Evolutionary conservation across 2,888 invertebrate genomes (phyloP), one percentile per base, ranked within the genome.

Genomic region (Zygaena filipendulae): DNA sequence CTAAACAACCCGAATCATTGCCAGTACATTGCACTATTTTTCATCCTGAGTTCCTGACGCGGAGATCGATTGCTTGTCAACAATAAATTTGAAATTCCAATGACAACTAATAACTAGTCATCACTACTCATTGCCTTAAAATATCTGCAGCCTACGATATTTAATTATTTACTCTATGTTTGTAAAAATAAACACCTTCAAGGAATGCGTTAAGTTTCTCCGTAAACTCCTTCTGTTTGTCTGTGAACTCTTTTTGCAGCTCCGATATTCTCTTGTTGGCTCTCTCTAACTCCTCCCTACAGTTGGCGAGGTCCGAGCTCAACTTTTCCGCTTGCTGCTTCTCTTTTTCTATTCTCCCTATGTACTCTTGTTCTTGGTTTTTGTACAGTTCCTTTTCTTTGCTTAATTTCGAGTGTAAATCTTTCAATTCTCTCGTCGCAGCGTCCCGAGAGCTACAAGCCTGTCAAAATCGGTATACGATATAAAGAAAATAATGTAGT

Each of bases 381-480:
- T 62, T 71, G 38, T 53, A 67, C 0, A 58, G 36, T 4, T 75
- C 75, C 22, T 54, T 59, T 32, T 79, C 79, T 37, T 62, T 67
- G 38, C 68, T 66, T 30, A 59, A 48, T 49, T 55, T 71, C 2
- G 52, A 37, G 37, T 82, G 79, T 20, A 83, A 40, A 27, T 85
- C 81, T 40, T 80, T 82, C 21, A 86, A 48, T 47, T 86, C 83
- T 36, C 81, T 74, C 12, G 75, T 59, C 3, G 84, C 59, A n/a
- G 81, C 52, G 31, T 87, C 87, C 25, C 86, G 83, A 4, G 82
- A 71, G 36, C 82, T 82, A 36, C 85, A 85, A 3, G 84, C 84
- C 56, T 85, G 60, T 6, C 7, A 16, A 16, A 6, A 16, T 16
- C n/a, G n/a, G n/a, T n/a, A n/a, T n/a, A n/a, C n/a, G n/a, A n/a